These are phyloP conservation scores for Dendroctonus ponderosae DNA, from an alignment of 1,140 invertebrate genomes.

Conservation along the genomic window DNA sequence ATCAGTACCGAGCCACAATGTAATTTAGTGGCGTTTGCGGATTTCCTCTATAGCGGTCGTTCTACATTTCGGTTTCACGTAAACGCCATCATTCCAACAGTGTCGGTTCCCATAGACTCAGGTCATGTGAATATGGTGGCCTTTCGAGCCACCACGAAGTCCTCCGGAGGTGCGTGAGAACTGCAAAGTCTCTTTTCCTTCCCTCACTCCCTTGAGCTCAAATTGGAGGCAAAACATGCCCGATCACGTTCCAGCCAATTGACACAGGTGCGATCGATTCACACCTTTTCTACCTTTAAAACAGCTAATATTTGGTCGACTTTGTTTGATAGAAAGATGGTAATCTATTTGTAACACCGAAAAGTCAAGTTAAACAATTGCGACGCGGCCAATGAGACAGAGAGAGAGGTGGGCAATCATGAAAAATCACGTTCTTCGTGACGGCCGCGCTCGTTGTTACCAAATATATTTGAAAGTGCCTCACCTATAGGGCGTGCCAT, in stretches of 20 bases:
- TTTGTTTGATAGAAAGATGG: conserved; percentile 15
- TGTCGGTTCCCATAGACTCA: conserved; percentile 12
- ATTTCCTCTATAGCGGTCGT: conserved; percentile 14
- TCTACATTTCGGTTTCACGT: conserved; percentile 12
- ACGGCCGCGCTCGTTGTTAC: conserved; percentile 17
- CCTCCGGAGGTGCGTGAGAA: neutral
- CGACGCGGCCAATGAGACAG: conserved; percentile 3
- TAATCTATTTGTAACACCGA: conserved; percentile 27
- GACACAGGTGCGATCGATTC: conserved; percentile 29
- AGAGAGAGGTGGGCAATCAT: conserved; percentile 5
- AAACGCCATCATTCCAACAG: neutral
- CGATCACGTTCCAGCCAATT: conserved; percentile 18
- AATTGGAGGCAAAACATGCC: conserved; percentile 16
- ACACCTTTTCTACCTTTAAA: conserved; percentile 17
- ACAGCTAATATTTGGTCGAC: conserved; percentile 14
- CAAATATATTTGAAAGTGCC: conserved; percentile 30
- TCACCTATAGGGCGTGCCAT: neutral
- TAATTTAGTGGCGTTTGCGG: neutral
- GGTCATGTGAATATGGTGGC: conserved; percentile 25
- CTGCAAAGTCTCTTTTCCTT: neutral
- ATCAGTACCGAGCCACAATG: neutral
- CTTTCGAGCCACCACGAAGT: conserved; percentile 9
- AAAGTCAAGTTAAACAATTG: conserved; percentile 30
- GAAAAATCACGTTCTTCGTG: conserved; percentile 29
- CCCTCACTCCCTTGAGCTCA: neutral